Percentiles rank a stretch among this genome's conserved stretches.
These are phyloP conservation scores for Daktulosphaira vitifoliae DNA, from an alignment of 1,140 invertebrate species.

Conservation along the genomic window DNA sequence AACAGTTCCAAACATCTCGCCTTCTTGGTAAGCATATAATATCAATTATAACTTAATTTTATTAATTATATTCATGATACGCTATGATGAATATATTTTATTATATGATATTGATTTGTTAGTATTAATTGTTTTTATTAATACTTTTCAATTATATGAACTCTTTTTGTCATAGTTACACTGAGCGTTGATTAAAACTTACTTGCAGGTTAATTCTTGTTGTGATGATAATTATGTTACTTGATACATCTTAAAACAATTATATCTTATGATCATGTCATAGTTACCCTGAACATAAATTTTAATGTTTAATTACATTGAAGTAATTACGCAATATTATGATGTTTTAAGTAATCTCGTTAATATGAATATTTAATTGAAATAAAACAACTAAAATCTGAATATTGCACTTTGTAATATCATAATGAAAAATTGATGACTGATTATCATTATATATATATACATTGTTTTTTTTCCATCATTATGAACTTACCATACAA, in stretches of 20 bases:
- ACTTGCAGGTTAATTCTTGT: too few relatives aligned
- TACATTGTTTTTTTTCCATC: too few relatives aligned
- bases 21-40: conserved; percentile 62
- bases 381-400: conserved; percentile 17
- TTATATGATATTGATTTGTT: conserved; percentile 6
- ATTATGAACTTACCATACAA: too few relatives aligned
- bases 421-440: too few relatives aligned
- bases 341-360: conserved; percentile 28
- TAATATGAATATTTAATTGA: conserved; percentile 27
- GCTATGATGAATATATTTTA: conserved; percentile 17
- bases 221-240: conserved; percentile 36
- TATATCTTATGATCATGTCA: conserved; percentile 12
- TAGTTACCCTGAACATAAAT: conserved; percentile 16
- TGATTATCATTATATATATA: too few relatives aligned
- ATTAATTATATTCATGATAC: background rate
- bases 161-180: conserved; percentile 73
- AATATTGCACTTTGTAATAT: too few relatives aligned
- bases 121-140: conserved; percentile 25
- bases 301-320: background rate
- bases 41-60: too few relatives aligned
- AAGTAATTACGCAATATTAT: conserved; percentile 14
- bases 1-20: conserved; percentile 93
- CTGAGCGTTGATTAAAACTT: conserved; percentile 56
- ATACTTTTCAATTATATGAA: conserved; percentile 22
- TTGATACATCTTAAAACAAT: too few relatives aligned